Percentiles rank a stretch among this genome's conserved stretches.
Evolutionary conservation across 2,797 vertebrate species (phyloP).

Genomic region (Yasuhikotakia modesta): DNA sequence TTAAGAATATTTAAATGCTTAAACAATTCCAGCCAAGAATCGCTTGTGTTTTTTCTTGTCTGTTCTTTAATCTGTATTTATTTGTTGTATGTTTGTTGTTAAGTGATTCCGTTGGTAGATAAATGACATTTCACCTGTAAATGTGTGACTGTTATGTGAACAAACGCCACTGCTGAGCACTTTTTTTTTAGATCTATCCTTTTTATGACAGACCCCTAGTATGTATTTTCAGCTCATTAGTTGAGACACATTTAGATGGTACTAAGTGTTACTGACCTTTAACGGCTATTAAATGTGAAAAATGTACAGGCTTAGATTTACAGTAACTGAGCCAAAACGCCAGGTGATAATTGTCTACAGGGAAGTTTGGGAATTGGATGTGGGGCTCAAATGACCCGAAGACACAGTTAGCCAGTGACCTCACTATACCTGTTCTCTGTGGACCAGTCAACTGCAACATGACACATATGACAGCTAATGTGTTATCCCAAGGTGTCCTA

Average conservation of each 20-base stretch:
- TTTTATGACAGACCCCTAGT: background rate
- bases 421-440: slow-evolving; percentile 29
- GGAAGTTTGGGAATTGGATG: slow-evolving; percentile 53
- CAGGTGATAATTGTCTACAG: slow-evolving; percentile 45
- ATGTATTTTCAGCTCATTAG: background rate
- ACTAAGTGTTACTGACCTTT: slow-evolving; percentile 29
- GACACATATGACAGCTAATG: slow-evolving; percentile 66
- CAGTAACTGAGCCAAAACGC: background rate
- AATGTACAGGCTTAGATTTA: slow-evolving; percentile 10
- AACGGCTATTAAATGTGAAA: slow-evolving; percentile 39
- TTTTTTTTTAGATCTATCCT: background rate
- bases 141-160: background rate
- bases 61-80: background rate
- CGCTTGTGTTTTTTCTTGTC: background rate
- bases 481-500: slow-evolving; percentile 61
- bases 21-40: slow-evolving; percentile 4
- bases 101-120: background rate
- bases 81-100: too few species aligned
- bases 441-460: slow-evolving; percentile 52
- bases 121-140: background rate
- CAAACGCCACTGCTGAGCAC: background rate
- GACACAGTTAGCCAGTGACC: background rate
- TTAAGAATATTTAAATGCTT: background rate
- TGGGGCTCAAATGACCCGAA: slow-evolving; percentile 51
- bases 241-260: slow-evolving; percentile 8